Base-by-base conservation (phyloP, 37 sponge, comb jelly and placozoan genomes). In the Chondrilla cf. caribensis region DNA sequence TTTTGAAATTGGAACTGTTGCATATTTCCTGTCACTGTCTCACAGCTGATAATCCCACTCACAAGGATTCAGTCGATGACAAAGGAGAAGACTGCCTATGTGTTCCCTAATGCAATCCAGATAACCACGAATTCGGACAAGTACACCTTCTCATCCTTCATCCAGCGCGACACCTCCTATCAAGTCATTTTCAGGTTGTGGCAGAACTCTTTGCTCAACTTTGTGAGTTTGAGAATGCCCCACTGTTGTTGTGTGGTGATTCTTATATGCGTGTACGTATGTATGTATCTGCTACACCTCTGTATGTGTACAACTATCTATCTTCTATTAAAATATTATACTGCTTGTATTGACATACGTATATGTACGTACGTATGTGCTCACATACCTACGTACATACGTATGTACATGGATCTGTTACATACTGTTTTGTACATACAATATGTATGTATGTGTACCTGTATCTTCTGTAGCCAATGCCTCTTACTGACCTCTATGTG, bases 101-200 rank as follows among this genome's bases (percentile, higher is more conserved):
- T 98, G 58, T 89, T 98, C 55, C 97, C 97, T 58, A 96, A 94
- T 54, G 99, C 99, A 43, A 94, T 98, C 64, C 91, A 88, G 32
- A 76, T 98, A 71, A 67, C 88, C 43, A 85, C 95, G 68, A 82
- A 83, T 32, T 72, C 82, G 0, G 97, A 93, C 39, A 97, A 97
- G 84, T 97, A 97, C 79, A 90, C 90, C 76, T 98, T 98, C 85
- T 87, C 93, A 24, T 92, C 93, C 18, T 90, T 98, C 58, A 85
- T 92, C 41, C 90, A 90, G 54, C 79, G 99, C 60, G 99, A 98
- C 68, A 68, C 89, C 25, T 81, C 93, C 22, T 96, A 88, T 75
- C 79, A 86, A 21, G 71, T 94, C 22, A 70, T 98, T 58, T 89
- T 89, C 81, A 87, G 80, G 40, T 79, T 95, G 21, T 98, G 99